A percentile compares a stretch with the other conserved stretches of the same genome.
Evolutionary conservation across 2,888 invertebrate genomes (phyloP).

Genomic region (Eulithis testata): DNA sequence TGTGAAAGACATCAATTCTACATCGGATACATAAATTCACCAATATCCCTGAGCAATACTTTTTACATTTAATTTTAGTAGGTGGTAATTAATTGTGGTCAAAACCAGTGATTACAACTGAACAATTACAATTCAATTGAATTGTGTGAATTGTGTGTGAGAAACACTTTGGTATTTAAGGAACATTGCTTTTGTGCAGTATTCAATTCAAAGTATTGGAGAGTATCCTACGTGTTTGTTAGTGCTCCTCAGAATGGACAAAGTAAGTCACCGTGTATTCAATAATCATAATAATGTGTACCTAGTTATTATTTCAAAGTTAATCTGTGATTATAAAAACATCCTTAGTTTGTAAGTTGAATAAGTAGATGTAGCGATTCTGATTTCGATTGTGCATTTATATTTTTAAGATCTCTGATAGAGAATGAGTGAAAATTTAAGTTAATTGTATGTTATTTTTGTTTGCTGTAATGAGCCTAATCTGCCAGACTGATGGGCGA

Average conservation of each 20-base stretch:
- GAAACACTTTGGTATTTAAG: too few relatives aligned
- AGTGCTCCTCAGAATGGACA: not conserved
- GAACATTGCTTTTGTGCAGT: too few relatives aligned
- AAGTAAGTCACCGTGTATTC: conserved; percentile 14
- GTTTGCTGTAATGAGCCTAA: conserved; percentile 4
- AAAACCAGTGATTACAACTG: too few relatives aligned
- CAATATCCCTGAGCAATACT: too few relatives aligned
- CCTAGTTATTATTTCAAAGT: conserved; percentile 31
- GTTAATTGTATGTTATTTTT: conserved; percentile 10
- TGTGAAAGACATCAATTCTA: conserved; percentile 60
- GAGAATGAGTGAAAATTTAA: conserved; percentile 9
- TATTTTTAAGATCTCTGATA: conserved; percentile 22
- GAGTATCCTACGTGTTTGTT: too few relatives aligned
- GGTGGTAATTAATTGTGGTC: too few relatives aligned
- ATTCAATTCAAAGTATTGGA: too few relatives aligned
- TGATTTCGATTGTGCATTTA: conserved; percentile 38
- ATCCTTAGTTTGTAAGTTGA: conserved; percentile 47
- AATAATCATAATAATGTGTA: conserved; percentile 10
- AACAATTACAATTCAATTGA: too few relatives aligned
- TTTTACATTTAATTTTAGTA: too few relatives aligned
- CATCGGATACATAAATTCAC: not conserved
- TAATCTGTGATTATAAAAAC: conserved; percentile 53
- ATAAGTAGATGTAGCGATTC: conserved; percentile 28
- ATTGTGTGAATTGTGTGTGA: too few relatives aligned
- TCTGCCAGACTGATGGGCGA: not conserved